A percentile compares a stretch with the other conserved stretches of the same genome.
phyloP scores from a whole-genome alignment of 2,113 vertebrate genomes.

The Gymnogyps californianus region DNA sequence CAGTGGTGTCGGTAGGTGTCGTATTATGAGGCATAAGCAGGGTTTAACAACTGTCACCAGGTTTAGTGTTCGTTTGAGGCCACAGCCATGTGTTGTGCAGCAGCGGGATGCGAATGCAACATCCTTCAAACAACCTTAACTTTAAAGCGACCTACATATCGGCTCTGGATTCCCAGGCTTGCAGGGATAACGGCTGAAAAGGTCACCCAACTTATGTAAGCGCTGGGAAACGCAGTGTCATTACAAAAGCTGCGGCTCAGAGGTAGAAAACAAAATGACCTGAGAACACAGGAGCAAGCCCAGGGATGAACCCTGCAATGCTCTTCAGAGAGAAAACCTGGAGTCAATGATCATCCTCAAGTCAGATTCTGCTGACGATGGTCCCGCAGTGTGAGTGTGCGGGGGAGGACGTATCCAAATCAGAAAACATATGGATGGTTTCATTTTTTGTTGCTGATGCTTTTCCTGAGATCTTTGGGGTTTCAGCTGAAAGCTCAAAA shows the following conservation, averaged over 20 bases:
- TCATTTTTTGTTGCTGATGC: neutral
- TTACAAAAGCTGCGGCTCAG: neutral
- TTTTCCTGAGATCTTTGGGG: neutral
- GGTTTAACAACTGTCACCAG: neutral
- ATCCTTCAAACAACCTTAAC: neutral
- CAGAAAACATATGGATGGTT: neutral
- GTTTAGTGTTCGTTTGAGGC: neutral
- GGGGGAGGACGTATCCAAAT: accelerated
- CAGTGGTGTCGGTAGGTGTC: neutral
- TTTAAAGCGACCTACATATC: neutral
- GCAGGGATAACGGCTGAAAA: neutral
- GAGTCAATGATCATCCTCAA: neutral
- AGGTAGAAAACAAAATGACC: neutral
- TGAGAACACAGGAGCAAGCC: accelerated
- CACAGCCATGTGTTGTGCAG: neutral
- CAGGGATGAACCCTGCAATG: neutral
- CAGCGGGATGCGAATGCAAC: neutral
- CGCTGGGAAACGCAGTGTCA: accelerated
- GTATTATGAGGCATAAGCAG: neutral
- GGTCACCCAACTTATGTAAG: conserved; percentile 30
- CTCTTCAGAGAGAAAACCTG: neutral
- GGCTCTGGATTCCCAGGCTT: neutral
- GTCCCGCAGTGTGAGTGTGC: accelerated
- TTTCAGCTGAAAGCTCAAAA: neutral
- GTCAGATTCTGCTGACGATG: neutral